Evolutionary conservation across 1,140 invertebrate species (phyloP), one percentile per base, ranked within the genome.

Genomic region (Heliconius hermathena): DNA sequence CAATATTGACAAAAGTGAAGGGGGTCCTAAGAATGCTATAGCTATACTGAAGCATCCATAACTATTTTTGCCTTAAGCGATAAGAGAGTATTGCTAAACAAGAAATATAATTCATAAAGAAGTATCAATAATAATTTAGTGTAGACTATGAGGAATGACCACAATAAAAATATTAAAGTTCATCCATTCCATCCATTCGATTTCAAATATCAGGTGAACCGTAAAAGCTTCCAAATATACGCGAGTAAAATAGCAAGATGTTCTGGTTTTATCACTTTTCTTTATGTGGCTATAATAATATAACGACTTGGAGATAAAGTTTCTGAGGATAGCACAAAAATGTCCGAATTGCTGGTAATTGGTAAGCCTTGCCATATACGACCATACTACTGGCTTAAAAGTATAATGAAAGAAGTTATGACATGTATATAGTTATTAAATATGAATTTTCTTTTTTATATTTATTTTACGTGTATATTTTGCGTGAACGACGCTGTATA

Each of bases 111-210:
- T 3, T 22, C 1, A 57, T 57, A n/a, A 20, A 3, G 20, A n/a
- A 57, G 8, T 57, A 57, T 22, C 54, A 22, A n/a, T 57, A 57
- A 52, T 52, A 16, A 22, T n/a, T 57, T 57, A 57, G 54, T 57
- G 6, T 20, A 57, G 54, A 9, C 20, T 57, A 57, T n/a, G n/a
- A 57, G n/a, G 8, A n/a, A 57, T 3, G 20, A 22, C 52, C 20
- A 57, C 54, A 57, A 57, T 74, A 74, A 57, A 74, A 74, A 60
- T 74, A 74, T 60, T 74, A n/a, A n/a, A 74, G 22, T 74, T 46
- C 2, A 11, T 46, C 41, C 41, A 46, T 46, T 46, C 13, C 41
- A 57, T 52, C 54, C n/a, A n/a, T 26, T 57, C 8, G 29, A 74
- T 74, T 52, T 36, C 57, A 22, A 74, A 74, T 54, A 74, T 74